Percentiles rank a stretch among this genome's conserved stretches.
Conservation (phyloP, 2,797 vertebrate species). For the Cephalopachus bancanus region DNA sequence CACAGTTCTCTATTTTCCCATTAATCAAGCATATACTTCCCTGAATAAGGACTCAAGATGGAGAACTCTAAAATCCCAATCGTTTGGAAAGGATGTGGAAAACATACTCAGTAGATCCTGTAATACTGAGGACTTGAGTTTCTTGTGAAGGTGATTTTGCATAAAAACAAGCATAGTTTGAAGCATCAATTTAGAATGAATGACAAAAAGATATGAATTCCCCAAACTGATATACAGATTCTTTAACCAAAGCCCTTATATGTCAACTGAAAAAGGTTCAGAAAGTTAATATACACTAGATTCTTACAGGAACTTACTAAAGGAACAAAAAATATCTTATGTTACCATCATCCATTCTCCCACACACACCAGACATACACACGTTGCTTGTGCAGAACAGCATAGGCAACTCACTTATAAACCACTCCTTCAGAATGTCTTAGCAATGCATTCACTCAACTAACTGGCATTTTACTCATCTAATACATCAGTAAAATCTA, state of each 20-base stretch:
- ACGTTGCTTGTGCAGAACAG: not conserved
- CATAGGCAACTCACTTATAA: not conserved
- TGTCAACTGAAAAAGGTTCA: not conserved
- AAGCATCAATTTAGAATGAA: not conserved
- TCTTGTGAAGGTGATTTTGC: not conserved
- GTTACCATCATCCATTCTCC: not conserved
- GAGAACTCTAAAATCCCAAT: not conserved
- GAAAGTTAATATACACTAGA: not conserved
- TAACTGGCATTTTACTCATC: not conserved
- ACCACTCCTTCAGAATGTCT: not conserved
- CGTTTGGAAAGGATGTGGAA: not conserved
- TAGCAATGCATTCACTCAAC: not conserved
- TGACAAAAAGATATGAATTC: not conserved
- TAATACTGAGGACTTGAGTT: not conserved
- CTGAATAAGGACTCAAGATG: not conserved
- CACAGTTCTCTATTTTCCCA: not conserved
- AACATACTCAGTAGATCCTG: not conserved
- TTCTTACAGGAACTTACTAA: slow-evolving; percentile 2
- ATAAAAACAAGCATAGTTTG: not conserved
- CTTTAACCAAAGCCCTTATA: not conserved
- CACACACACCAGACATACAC: not conserved
- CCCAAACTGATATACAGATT: not conserved
- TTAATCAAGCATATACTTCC: not conserved
- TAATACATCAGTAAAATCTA: not conserved
- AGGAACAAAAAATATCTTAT: not conserved